Percentiles rank a stretch among this genome's conserved stretches.
Conservation (phyloP, 2,797 vertebrate genomes). For the Tarsius wallacei region DNA sequence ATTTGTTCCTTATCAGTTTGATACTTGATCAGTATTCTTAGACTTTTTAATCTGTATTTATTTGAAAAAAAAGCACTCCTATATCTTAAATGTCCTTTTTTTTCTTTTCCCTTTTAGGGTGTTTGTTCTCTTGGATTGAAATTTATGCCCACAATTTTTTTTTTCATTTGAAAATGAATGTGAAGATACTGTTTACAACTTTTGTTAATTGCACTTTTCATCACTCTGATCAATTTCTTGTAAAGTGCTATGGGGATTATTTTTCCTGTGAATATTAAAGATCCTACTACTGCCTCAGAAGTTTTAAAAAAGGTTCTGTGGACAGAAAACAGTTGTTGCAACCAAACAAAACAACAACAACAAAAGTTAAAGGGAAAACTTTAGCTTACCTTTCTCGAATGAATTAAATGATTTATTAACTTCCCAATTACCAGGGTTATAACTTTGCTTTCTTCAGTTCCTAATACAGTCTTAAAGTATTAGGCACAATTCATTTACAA, state of each 20-base stretch:
- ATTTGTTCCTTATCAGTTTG: conserved; percentile 90
- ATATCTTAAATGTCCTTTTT: conserved; percentile 87
- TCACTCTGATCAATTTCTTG: conserved; percentile 93
- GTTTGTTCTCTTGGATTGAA: conserved; percentile 65
- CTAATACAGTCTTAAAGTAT: conserved; percentile 13
- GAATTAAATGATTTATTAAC: conserved; percentile 66
- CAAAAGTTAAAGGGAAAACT: conserved; percentile 85
- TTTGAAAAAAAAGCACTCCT: conserved; percentile 86
- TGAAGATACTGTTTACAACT: conserved; percentile 48
- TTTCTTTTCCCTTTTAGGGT: conserved; percentile 70
- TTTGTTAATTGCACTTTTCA: conserved; percentile 91
- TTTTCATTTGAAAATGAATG: conserved; percentile 85
- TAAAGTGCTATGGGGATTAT: conserved; percentile 93
- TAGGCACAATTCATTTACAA: conserved; percentile 18
- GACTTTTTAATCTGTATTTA: conserved; percentile 82
- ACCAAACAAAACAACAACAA: conserved; percentile 88
- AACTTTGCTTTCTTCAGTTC: conserved; percentile 55
- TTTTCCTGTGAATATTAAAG: conserved; percentile 93
- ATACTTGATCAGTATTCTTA: conserved; percentile 88
- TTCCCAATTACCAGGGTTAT: conserved; percentile 66
- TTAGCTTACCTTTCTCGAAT: conserved; percentile 77
- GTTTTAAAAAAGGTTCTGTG: conserved; percentile 94
- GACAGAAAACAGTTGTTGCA: conserved; percentile 94
- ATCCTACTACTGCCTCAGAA: conserved; percentile 94
- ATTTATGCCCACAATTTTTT: conserved; percentile 58